Evolutionary conservation across 2,113 vertebrate genomes (phyloP), one percentile per base, ranked within the genome.

Genomic region (Jacana jacana): DNA sequence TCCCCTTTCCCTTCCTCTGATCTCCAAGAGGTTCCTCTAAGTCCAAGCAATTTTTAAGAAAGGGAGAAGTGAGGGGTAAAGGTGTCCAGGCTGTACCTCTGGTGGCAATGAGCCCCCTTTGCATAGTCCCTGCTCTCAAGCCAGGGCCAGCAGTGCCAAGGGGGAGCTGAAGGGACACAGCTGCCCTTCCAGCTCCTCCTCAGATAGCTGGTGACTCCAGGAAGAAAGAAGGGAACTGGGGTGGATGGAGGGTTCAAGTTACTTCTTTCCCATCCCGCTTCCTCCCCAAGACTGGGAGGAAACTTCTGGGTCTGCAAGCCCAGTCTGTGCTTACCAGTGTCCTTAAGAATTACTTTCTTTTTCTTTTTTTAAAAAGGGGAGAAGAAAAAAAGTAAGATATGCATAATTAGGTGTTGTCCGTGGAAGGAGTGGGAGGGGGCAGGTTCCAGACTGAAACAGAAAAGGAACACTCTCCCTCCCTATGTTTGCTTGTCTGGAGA

Each of bases 291-390:
- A 42, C 70, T 68, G 72, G 89, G 77, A 95, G 81, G 80, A 88
- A 81, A 88, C 49, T 81, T 79, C 48, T 54, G 70, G 28, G 39
- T 68, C 72, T 49, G 55, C 60, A 77, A 83, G 68, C 81, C 91
- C 92, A 89, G 71, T 44, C 88, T 91, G 91, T 95, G 94, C 91
- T 97, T 94, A 94, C 79, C 66, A 75, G 66, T 44, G 91, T 96
- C 85, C 92, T 95, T 94, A 75, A 68, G 60, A 91, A 75, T 55
- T 88, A 87, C 72, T 60, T 37, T 60, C 23, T n/a, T 35, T 35
- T 61, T 25, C 37, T 60, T 61, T 60, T 37, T 37, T 37, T 35
- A 1, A 5, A 33, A 60, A 31, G 24, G 33, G 16, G 23, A 22
- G 25, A 42, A 17, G 11, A 11, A 65, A 72, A 31, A 44, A 33